Conservation (phyloP, 2,888 invertebrate genomes). For the Brachypterus glaber region DNA sequence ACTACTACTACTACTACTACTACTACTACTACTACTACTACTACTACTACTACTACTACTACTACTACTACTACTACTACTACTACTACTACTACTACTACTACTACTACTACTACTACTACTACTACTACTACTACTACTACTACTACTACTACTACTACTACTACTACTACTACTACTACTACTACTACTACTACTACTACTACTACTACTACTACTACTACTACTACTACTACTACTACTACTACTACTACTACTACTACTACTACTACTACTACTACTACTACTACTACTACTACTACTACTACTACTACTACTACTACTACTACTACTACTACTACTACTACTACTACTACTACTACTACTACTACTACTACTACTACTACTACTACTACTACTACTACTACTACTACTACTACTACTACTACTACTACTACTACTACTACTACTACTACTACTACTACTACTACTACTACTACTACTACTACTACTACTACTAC, state of each 20-base stretch:
- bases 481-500: slow-evolving; percentile 2
- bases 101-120: slow-evolving; percentile 2
- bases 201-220: slow-evolving; percentile 2
- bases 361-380: slow-evolving; percentile 2
- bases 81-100: slow-evolving; percentile 2
- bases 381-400: slow-evolving; percentile 2
- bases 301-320: slow-evolving; percentile 2
- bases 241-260: slow-evolving; percentile 2
- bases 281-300: slow-evolving; percentile 2
- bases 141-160: slow-evolving; percentile 1
- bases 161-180: slow-evolving; percentile 2
- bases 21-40: slow-evolving; percentile 2
- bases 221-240: slow-evolving; percentile 2
- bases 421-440: slow-evolving; percentile 2
- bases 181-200: slow-evolving; percentile 2
- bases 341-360: slow-evolving; percentile 2
- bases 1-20: slow-evolving; percentile 2
- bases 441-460: slow-evolving; percentile 2
- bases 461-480: slow-evolving; percentile 2
- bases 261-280: slow-evolving; percentile 2
- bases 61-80: slow-evolving; percentile 2
- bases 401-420: slow-evolving; percentile 2
- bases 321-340: slow-evolving; percentile 2
- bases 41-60: slow-evolving; percentile 2
- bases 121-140: slow-evolving; percentile 2